Evolutionary conservation across 2,113 vertebrate genomes (phyloP).

Genomic region (Pardalotus punctatus): DNA sequence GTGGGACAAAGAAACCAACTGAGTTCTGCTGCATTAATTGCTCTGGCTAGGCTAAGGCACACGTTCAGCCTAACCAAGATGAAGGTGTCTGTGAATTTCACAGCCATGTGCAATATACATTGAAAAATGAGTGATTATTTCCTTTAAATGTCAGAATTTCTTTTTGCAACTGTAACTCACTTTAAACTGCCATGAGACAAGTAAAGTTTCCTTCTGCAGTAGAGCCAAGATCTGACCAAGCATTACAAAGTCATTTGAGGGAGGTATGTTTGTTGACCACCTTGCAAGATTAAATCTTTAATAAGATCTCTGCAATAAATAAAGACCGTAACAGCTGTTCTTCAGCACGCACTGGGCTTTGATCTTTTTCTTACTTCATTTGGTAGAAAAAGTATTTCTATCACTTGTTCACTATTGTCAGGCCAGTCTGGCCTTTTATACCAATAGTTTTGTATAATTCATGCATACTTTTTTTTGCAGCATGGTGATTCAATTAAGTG

Average conservation of each 20-base stretch:
- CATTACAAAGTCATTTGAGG: not conserved
- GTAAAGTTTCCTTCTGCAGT: not conserved
- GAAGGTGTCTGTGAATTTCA: not conserved
- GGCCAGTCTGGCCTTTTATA: not conserved
- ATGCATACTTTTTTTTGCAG: not conserved
- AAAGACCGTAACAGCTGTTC: not conserved
- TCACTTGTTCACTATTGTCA: not conserved
- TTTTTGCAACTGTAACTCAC: not conserved
- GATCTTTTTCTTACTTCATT: constrained; percentile 3
- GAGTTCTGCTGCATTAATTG: not conserved
- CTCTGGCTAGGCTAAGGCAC: not conserved
- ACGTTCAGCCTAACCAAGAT: not conserved
- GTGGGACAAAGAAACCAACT: not conserved
- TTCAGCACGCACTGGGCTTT: not conserved
- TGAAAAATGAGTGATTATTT: not conserved
- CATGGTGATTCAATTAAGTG: not conserved
- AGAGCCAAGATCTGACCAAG: not conserved
- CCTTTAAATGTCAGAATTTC: not conserved
- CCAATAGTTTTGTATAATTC: not conserved
- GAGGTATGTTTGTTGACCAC: not conserved
- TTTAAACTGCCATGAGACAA: not conserved
- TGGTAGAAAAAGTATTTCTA: not conserved
- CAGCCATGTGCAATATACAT: not conserved
- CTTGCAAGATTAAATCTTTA: not conserved
- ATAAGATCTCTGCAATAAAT: not conserved